These are phyloP conservation scores for Enteromius radiatus DNA, from an alignment of 2,797 vertebrate genomes.

Conservation along the genomic window DNA sequence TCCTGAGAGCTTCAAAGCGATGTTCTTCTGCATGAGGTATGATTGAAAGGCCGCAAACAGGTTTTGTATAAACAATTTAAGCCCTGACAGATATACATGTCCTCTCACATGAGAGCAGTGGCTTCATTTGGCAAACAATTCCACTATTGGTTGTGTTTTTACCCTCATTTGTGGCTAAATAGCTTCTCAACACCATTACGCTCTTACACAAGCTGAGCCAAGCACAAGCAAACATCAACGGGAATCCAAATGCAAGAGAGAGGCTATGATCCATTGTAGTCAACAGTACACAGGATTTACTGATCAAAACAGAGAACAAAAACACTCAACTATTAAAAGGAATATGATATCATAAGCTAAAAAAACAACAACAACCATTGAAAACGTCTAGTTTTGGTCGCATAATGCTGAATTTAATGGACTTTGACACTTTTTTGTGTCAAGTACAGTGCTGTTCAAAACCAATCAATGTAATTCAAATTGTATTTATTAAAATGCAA, in stretches of 20 bases:
- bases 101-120: conserved; percentile 1
- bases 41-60: not conserved
- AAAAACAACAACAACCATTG: not conserved
- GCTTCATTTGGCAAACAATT: not conserved
- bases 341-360: conserved; percentile 8
- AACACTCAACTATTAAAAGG: not conserved
- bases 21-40: not conserved
- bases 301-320: conserved; percentile 10
- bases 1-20: not conserved
- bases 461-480: not conserved
- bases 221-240: conserved; percentile 9
- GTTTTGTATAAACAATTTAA: not conserved
- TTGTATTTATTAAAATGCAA: not conserved
- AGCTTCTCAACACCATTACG: not conserved
- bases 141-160: not conserved
- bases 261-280: not conserved
- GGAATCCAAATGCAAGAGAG: not conserved
- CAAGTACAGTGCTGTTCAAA: not conserved
- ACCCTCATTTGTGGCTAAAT: conserved; percentile 7
- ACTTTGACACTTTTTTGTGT: not conserved
- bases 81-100: not conserved
- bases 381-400: not conserved
- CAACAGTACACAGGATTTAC: conserved; percentile 5
- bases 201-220: not conserved
- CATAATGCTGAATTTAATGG: not conserved